Percentiles rank a stretch among this genome's conserved stretches.
Evolutionary conservation across 2,888 invertebrate genomes (phyloP).

Genomic region (Rhabditoides inermis): DNA sequence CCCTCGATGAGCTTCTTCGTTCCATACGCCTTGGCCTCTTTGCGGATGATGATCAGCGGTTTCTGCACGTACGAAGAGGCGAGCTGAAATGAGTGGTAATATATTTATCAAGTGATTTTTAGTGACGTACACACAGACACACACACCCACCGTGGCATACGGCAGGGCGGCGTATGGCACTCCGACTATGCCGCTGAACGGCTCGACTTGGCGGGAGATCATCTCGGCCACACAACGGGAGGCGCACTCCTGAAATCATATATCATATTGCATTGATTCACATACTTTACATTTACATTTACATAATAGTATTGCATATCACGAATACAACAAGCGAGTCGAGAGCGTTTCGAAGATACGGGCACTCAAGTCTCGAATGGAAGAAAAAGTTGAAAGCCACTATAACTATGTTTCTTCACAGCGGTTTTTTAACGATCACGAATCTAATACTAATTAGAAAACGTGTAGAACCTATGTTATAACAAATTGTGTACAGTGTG

Average conservation of each 20-base stretch:
- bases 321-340: no score
- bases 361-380: no score
- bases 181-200: conserved; percentile 54
- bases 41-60: conserved; percentile 61
- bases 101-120: neutral
- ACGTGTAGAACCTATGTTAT: no score
- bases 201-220: conserved; percentile 30
- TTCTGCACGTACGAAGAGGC: conserved; percentile 53
- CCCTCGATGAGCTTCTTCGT: conserved; percentile 94
- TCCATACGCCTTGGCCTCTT: conserved; percentile 88
- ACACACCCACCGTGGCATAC: conserved; percentile 68
- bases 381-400: no score
- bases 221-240: conserved; percentile 57
- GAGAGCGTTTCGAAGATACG: no score
- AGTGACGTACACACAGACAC: neutral
- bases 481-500: no score
- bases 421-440: no score
- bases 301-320: no score
- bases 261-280: no score
- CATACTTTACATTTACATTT: no score
- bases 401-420: no score
- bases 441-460: no score
- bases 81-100: conserved; percentile 39
- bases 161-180: conserved; percentile 89
- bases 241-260: conserved; percentile 12